phyloP scores from a whole-genome alignment of 2,113 vertebrate species.

The Esox niger region DNA sequence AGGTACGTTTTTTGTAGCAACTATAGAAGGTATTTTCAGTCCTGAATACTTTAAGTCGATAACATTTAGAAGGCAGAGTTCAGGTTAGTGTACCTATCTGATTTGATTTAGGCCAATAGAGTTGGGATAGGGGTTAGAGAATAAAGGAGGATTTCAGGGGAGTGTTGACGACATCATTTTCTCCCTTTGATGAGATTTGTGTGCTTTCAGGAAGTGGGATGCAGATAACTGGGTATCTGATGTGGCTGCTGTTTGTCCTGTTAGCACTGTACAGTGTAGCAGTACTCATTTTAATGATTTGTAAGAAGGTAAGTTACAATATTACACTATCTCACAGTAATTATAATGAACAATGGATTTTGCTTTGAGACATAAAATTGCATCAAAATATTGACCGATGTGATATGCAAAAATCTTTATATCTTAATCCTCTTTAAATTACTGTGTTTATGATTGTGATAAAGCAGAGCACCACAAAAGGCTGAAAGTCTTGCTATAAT shows the following conservation, averaged over 20 bases:
- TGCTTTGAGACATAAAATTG: no score
- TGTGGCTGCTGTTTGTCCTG: conserved; percentile 45
- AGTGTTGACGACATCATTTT: no score
- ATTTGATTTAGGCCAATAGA: no score
- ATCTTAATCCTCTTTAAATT: background rate
- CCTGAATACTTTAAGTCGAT: no score
- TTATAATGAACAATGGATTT: background rate
- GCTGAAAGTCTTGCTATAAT: no score
- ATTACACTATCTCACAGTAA: background rate
- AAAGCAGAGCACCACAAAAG: background rate
- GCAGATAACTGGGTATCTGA: background rate
- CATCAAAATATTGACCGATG: background rate
- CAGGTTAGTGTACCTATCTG: no score
- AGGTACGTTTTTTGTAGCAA: conserved; percentile 39
- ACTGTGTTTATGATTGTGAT: background rate
- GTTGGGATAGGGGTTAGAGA: no score
- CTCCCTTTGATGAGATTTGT: no score
- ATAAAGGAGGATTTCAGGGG: no score
- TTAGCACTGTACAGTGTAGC: conserved; percentile 51
- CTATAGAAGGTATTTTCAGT: no score
- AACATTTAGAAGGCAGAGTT: no score
- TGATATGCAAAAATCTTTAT: no score
- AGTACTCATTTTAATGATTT: conserved; percentile 43
- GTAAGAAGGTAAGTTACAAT: conserved; percentile 58
- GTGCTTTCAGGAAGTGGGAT: conserved; percentile 23